A percentile compares a stretch with the other conserved stretches of the same genome.
Conservation (phyloP, 2,888 invertebrate genomes). For the Matsumyia berberina region DNA sequence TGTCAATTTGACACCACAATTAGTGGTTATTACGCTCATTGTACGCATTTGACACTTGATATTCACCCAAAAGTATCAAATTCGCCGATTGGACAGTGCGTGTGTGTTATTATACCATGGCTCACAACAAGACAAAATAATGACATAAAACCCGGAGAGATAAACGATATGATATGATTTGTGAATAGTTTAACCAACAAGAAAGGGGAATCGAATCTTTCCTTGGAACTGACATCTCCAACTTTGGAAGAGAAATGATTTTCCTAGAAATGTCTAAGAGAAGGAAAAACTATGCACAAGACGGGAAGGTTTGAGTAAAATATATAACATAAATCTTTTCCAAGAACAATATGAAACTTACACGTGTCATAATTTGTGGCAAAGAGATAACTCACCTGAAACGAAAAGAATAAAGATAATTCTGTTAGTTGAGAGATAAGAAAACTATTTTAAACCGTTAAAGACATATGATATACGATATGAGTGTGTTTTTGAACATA, state of each 20-base stretch:
- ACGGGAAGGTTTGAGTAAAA: no score
- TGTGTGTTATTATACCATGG: not conserved
- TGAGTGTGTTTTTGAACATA: no score
- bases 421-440: not conserved
- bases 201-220: not conserved
- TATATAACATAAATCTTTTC: constrained; percentile 21
- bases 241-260: not conserved
- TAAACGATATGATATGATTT: constrained; percentile 31
- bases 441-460: not conserved
- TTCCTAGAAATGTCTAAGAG: not conserved
- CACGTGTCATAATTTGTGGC: constrained; percentile 8
- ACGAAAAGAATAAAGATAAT: constrained; percentile 34
- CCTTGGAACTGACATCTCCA: not conserved
- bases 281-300: not conserved
- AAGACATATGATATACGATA: no score
- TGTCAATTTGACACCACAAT: constrained; percentile 31
- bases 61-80: constrained; percentile 53
- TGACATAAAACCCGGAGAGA: constrained; percentile 27
- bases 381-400: constrained; percentile 48
- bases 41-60: constrained; percentile 53
- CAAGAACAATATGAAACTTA: constrained; percentile 33
- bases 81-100: constrained; percentile 21
- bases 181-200: not conserved
- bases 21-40: constrained; percentile 30
- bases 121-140: constrained; percentile 18